Evolutionary conservation across 2,888 invertebrate species (phyloP).

Genomic region (Metallyticus violacea): DNA sequence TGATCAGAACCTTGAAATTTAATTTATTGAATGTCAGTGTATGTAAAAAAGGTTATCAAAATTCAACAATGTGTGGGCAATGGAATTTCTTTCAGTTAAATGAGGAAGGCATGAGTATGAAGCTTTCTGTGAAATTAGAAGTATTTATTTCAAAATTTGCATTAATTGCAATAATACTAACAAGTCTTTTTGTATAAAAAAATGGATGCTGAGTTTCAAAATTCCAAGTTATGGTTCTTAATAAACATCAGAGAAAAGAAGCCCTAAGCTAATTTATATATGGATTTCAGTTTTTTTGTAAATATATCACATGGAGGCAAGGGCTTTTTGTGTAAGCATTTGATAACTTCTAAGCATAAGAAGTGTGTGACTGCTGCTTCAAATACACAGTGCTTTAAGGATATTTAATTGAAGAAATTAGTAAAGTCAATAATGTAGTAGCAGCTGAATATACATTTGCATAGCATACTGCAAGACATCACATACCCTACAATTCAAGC

Average conservation of each 20-base stretch:
- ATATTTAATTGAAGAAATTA: neutral
- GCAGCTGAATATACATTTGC: neutral
- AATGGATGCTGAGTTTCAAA: neutral
- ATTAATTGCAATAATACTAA: neutral
- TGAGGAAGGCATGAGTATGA: neutral
- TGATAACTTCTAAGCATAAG: neutral
- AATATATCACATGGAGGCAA: neutral
- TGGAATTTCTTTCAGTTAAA: neutral
- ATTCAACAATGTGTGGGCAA: neutral
- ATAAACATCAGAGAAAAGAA: neutral
- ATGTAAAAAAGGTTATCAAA: neutral
- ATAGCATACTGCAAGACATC: neutral
- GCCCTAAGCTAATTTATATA: neutral
- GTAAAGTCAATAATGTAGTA: too few relatives aligned
- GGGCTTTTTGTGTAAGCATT: neutral
- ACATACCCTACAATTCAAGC: neutral
- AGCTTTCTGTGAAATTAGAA: neutral
- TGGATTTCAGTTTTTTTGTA: neutral
- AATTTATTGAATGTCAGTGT: too few relatives aligned
- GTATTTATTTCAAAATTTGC: neutral
- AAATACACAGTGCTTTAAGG: neutral
- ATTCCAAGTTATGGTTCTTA: neutral
- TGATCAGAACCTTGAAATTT: too few relatives aligned
- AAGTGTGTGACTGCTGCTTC: neutral
- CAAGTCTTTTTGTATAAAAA: neutral